These are phyloP conservation scores for Phoenicopterus ruber DNA, from an alignment of 2,113 vertebrate genomes.

Conservation along the genomic window DNA sequence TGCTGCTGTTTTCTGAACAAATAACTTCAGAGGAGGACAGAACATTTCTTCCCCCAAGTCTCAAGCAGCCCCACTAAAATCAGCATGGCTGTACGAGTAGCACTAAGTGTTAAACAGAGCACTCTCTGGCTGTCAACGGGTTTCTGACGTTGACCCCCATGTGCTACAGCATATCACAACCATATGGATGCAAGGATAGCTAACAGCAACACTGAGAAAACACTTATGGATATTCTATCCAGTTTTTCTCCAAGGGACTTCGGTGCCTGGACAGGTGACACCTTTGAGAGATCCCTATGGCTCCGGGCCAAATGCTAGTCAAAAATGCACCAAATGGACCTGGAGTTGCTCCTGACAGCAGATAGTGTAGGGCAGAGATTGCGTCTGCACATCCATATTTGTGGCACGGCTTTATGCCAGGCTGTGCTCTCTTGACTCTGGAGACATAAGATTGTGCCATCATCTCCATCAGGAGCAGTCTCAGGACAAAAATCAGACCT, in stretches of 20 bases:
- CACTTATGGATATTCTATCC: background rate
- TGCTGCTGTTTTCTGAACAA: background rate
- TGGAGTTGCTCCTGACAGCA: background rate
- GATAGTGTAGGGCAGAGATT: background rate
- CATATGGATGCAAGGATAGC: background rate
- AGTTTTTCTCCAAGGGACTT: background rate
- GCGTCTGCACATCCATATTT: background rate
- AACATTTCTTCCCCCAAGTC: background rate
- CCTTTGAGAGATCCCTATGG: background rate
- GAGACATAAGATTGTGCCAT: background rate
- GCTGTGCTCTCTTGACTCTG: background rate
- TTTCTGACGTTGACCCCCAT: background rate
- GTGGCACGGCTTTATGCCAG: background rate
- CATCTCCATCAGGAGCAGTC: background rate
- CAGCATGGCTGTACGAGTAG: fast-evolving
- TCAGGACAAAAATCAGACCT: background rate
- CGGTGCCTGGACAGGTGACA: background rate
- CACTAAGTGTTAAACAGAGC: background rate
- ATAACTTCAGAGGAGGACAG: background rate
- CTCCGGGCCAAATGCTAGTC: background rate
- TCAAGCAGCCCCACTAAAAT: background rate
- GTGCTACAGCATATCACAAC: background rate
- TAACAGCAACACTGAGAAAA: background rate
- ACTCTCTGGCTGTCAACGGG: background rate
- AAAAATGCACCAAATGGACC: background rate